Evolutionary conservation across 2,888 invertebrate species (phyloP), one percentile per base, ranked within the genome.

Genomic region (Oxytorus armatus): DNA sequence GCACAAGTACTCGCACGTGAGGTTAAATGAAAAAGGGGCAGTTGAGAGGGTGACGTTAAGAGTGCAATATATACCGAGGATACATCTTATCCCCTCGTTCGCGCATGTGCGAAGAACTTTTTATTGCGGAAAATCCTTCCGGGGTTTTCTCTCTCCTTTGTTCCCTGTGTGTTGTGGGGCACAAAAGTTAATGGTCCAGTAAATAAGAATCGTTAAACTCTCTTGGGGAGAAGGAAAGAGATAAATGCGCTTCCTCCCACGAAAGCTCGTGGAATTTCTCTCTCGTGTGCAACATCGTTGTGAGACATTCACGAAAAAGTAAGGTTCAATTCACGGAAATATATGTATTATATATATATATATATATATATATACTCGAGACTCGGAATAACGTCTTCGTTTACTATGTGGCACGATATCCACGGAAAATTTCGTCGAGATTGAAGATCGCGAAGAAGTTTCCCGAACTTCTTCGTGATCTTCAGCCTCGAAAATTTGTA

Each of bases 181-280:
- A 44, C 81, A 81, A 79, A 82, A 81, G 76, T 79, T 79, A 82
- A 82, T 81, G 82, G 73, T 66, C 82, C 77, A 55, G 82, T 81
- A 79, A 79, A 82, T 83, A 81, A 68, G 78, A 77, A 79, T 77
- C 76, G 78, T 78, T 79, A 68, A 76, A 72, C 76, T 73, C 29
- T 70, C 23, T 53, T 49, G 63, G 53, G 39, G 44, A 63, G 53
- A 36, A 44, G 42, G 16, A 16, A 39, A 23, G 11, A 42, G 33
- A 36, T 23, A 3, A 16, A 25, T 1, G 25, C 16, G 25, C 14
- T 23, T 73, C 49, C n/a, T 16, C 2, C 23, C 25, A 5, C 36
- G 16, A 73, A 42, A 53, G 14, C 36, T 5, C 49, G 29, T 16
- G 8, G 18, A 23, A 51, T 73, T 61, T 49, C 8, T 29, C 49